Evolutionary conservation across 2,888 invertebrate species (phyloP).

Genomic region (Limenitis camilla): DNA sequence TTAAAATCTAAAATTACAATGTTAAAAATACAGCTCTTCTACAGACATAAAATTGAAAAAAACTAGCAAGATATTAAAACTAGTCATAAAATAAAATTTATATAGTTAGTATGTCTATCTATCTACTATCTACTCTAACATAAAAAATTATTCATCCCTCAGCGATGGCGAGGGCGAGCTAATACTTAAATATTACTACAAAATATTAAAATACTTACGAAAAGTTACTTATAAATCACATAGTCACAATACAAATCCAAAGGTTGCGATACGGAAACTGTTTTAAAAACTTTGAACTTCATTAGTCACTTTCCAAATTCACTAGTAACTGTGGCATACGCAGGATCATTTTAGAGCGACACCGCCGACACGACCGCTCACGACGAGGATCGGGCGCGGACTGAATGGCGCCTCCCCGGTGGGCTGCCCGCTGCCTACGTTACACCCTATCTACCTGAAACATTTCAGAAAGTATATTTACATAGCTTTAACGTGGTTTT

Average conservation of each 20-base stretch:
- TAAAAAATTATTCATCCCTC: too few species aligned
- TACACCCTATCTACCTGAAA: constrained; percentile 30
- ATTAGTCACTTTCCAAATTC: constrained; percentile 50
- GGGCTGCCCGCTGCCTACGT: constrained; percentile 31
- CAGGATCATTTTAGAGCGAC: constrained; percentile 55
- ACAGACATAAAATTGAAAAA: too few species aligned
- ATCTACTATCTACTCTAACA: too few species aligned
- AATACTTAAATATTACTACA: too few species aligned
- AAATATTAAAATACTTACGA: constrained; percentile 37
- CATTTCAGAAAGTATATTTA: constrained; percentile 18
- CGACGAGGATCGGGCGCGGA: constrained; percentile 39
- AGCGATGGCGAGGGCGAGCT: too few species aligned
- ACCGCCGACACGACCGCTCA: constrained; percentile 33
- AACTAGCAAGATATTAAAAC: too few species aligned
- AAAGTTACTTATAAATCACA: constrained; percentile 49
- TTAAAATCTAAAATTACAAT: too few species aligned
- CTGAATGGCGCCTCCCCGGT: constrained; percentile 39
- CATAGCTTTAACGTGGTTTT: constrained; percentile 16
- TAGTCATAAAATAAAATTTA: too few species aligned
- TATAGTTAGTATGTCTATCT: too few species aligned
- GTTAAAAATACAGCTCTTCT: too few species aligned
- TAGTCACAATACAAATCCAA: constrained; percentile 51
- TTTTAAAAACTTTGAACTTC: constrained; percentile 31
- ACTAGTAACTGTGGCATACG: constrained; percentile 35
- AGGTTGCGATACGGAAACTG: constrained; percentile 29